Evolutionary conservation across 2,113 vertebrate species (phyloP).

Genomic region (Conger conger): DNA sequence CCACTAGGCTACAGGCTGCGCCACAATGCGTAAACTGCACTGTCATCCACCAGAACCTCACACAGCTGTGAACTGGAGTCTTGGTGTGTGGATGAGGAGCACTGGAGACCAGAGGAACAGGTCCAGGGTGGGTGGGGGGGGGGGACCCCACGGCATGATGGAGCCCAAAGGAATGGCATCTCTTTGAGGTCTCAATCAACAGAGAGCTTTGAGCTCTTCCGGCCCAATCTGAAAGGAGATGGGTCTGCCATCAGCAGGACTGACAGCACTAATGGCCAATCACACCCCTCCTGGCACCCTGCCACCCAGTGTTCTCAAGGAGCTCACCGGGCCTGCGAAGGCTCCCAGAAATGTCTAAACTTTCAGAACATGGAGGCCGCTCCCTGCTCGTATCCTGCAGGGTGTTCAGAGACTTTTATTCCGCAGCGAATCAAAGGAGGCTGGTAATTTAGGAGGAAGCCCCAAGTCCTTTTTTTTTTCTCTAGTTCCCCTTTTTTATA

Average conservation of each 20-base stretch:
- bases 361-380: not conserved
- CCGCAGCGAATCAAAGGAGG: not conserved
- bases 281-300: not conserved
- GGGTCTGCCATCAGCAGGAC: not conserved
- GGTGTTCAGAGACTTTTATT: not conserved
- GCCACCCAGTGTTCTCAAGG: not conserved
- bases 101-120: not conserved
- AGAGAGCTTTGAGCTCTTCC: not conserved
- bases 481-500: conserved; percentile 3
- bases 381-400: not conserved
- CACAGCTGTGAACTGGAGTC: not conserved
- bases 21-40: too few relatives aligned
- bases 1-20: too few relatives aligned
- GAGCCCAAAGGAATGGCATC: not conserved
- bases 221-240: not conserved
- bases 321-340: not conserved
- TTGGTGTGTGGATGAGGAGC: not conserved
- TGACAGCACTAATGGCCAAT: not conserved
- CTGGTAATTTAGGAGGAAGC: conserved; percentile 2
- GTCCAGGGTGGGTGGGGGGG: too few relatives aligned
- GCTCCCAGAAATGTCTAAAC: not conserved
- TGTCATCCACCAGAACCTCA: not conserved
- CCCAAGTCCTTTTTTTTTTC: not conserved
- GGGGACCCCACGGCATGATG: not conserved
- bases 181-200: too few relatives aligned